phyloP scores from a whole-genome alignment of 1,140 invertebrate genomes.

The Ceratina calcarata region DNA sequence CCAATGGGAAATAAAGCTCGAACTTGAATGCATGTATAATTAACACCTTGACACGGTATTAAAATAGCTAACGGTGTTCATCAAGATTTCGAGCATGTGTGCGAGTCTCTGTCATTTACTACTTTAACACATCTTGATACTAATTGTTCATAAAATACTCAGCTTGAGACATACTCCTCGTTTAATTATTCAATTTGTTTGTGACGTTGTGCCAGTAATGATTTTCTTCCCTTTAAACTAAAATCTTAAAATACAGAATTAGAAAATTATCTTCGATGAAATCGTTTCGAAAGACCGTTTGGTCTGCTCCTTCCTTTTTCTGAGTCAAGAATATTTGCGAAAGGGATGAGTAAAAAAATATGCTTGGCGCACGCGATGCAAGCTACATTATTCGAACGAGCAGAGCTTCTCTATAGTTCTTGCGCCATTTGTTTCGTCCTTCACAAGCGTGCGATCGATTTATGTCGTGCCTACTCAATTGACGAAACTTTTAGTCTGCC shows the following conservation, averaged over 20 bases:
- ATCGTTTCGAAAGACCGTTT: too few species aligned
- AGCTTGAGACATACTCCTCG: too few species aligned
- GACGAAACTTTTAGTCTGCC: slow-evolving; percentile 32
- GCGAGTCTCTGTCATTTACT: neutral
- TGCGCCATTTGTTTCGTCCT: slow-evolving; percentile 43
- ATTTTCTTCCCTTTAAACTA: too few species aligned
- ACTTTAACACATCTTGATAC: too few species aligned
- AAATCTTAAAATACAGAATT: too few species aligned
- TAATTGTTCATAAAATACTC: too few species aligned
- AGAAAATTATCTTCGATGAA: too few species aligned
- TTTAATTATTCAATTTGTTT: too few species aligned
- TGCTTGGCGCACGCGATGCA: neutral
- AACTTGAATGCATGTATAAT: slow-evolving; percentile 21
- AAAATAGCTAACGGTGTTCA: slow-evolving; percentile 5
- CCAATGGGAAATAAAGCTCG: neutral
- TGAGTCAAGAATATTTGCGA: neutral
- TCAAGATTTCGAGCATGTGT: neutral
- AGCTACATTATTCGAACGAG: slow-evolving; percentile 13
- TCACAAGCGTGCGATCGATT: slow-evolving; percentile 39
- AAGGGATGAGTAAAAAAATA: neutral
- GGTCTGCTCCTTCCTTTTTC: neutral
- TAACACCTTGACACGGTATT: slow-evolving; percentile 37
- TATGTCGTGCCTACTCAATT: slow-evolving; percentile 14
- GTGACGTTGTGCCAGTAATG: too few species aligned
- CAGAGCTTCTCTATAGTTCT: slow-evolving; percentile 23